A percentile compares a stretch with the other conserved stretches of the same genome.
Evolutionary conservation across 1,140 invertebrate species (phyloP).

Genomic region (Ceratoteleas bidentatus): DNA sequence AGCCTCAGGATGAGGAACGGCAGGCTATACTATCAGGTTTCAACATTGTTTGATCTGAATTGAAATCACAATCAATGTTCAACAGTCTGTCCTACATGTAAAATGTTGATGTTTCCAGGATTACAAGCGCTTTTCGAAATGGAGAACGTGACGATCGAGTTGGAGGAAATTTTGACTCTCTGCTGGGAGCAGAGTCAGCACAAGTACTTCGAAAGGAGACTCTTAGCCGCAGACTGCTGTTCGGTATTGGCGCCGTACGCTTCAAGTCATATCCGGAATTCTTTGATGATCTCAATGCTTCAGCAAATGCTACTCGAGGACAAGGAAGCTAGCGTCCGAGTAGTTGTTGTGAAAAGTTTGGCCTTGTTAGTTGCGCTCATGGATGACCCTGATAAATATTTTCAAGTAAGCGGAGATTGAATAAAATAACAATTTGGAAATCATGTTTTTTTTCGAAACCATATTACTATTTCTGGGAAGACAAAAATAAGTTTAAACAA

Average conservation of each 20-base stretch:
- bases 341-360: constrained; percentile 85
- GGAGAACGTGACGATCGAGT: constrained; percentile 82
- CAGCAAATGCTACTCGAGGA: constrained; percentile 89
- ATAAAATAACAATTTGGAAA: constrained; percentile 4
- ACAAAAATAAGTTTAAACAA: no score
- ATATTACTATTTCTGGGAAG: no score
- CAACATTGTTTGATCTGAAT: constrained; percentile 6
- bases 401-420: constrained; percentile 79
- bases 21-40: constrained; percentile 85
- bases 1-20: constrained; percentile 87
- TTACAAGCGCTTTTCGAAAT: constrained; percentile 84
- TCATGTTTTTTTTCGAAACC: background rate
- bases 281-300: constrained; percentile 87
- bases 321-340: constrained; percentile 85
- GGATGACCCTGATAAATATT: constrained; percentile 87
- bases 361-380: constrained; percentile 85
- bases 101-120: constrained; percentile 72
- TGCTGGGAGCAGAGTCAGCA: constrained; percentile 91
- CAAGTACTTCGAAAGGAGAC: constrained; percentile 86
- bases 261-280: constrained; percentile 85
- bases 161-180: constrained; percentile 87
- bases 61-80: background rate
- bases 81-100: background rate
- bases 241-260: constrained; percentile 87
- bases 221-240: constrained; percentile 88